Conservation (phyloP, 1,140 invertebrate genomes). For the Panulirus ornatus region DNA sequence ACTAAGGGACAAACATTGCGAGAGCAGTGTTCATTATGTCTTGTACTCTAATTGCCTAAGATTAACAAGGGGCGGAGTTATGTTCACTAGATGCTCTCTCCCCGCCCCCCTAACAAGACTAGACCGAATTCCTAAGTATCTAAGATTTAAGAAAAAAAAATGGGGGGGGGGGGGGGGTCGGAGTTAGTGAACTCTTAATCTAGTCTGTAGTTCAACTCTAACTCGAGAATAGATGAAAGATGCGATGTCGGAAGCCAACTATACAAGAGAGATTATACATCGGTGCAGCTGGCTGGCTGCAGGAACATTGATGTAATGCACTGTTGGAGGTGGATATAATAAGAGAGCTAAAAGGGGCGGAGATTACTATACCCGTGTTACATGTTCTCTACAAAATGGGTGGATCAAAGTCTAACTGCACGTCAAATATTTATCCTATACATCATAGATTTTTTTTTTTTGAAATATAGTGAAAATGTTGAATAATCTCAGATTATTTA, state of each 20-base stretch:
- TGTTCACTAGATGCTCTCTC: not conserved
- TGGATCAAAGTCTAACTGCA: not conserved
- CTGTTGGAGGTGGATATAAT: not conserved
- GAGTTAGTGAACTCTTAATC: not conserved
- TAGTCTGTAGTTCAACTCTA: not conserved
- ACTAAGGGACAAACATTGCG: not conserved
- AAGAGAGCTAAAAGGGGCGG: slow-evolving; percentile 19
- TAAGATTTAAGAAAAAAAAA: not conserved
- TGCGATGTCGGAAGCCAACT: not conserved
- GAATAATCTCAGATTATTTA: not conserved
- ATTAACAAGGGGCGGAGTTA: not conserved
- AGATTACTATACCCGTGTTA: slow-evolving; percentile 34
- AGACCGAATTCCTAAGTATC: not conserved
- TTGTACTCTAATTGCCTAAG: slow-evolving; percentile 15
- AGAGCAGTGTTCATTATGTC: not conserved
- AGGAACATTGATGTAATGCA: not conserved
- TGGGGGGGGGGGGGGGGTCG: no score
- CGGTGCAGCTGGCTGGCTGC: not conserved
- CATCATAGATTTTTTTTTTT: no score
- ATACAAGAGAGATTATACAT: not conserved
- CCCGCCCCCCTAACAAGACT: no score
- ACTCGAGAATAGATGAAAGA: not conserved
- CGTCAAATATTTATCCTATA: not conserved
- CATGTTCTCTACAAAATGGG: not conserved
- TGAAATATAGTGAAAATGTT: not conserved